Percentiles rank a stretch among this genome's conserved stretches.
phyloP scores from a whole-genome alignment of 2,113 vertebrate species.

The Serinus canaria region DNA sequence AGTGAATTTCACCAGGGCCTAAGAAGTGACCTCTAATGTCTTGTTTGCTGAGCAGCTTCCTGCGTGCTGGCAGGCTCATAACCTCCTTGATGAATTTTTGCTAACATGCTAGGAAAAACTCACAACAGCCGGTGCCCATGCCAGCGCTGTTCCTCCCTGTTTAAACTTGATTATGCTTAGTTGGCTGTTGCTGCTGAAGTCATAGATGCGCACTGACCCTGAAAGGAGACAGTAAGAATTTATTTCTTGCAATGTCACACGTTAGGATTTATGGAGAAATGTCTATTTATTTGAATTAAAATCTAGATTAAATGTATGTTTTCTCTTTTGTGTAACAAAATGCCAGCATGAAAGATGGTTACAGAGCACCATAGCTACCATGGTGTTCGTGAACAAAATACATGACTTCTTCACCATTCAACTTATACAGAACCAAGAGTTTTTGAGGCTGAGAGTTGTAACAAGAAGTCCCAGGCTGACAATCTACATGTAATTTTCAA shows the following conservation, averaged over 20 bases:
- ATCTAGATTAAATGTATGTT: not conserved
- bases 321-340: not conserved
- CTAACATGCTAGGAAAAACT: constrained; percentile 35
- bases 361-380: not conserved
- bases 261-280: not conserved
- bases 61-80: not conserved
- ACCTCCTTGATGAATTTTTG: not conserved
- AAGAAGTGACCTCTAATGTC: not conserved
- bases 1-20: not conserved
- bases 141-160: constrained; percentile 86
- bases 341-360: not conserved
- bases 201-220: constrained; percentile 90
- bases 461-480: not conserved
- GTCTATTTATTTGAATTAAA: not conserved
- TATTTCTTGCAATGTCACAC: not conserved
- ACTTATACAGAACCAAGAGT: not conserved
- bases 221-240: not conserved
- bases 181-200: constrained; percentile 81
- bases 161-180: constrained; percentile 79
- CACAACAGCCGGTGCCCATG: constrained; percentile 85
- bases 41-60: not conserved
- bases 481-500: not conserved
- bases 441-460: not conserved
- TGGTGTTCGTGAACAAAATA: not conserved
- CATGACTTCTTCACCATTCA: not conserved